These are phyloP conservation scores for Sebastes paucispinis DNA, from an alignment of 2,797 vertebrate species.

Conservation along the genomic window DNA sequence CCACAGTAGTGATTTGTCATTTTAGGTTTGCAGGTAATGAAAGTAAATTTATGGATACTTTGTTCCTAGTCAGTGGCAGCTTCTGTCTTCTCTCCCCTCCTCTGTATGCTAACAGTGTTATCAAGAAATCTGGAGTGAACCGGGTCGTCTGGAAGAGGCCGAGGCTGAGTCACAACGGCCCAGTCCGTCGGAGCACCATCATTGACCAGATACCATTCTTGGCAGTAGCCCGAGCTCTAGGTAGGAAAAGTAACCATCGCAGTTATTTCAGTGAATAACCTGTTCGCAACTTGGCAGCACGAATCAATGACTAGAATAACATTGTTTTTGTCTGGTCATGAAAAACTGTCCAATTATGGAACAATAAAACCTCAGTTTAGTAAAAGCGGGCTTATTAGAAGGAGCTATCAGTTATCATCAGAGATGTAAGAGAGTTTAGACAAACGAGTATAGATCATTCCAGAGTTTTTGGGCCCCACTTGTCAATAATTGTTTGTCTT, in stretches of 20 bases:
- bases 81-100: background rate
- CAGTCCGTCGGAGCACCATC: constrained; percentile 93
- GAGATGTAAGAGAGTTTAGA: background rate
- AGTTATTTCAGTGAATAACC: background rate
- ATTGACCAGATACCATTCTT: constrained; percentile 98
- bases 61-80: background rate
- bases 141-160: constrained; percentile 98
- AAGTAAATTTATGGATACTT: background rate
- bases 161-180: constrained; percentile 92
- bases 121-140: constrained; percentile 98
- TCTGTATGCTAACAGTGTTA: constrained; percentile 82
- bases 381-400: background rate
- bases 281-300: fast-evolving
- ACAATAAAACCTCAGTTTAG: background rate
- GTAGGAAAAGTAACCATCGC: constrained; percentile 73
- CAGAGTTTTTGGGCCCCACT: background rate
- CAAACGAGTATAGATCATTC: background rate
- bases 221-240: constrained; percentile 94
- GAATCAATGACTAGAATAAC: background rate
- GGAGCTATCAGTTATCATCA: background rate
- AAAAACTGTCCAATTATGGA: background rate
- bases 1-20: background rate
- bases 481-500: background rate
- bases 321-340: background rate
- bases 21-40: background rate